These are phyloP conservation scores for Craterocephalus amniculus DNA, from an alignment of 2,797 vertebrate species.

Conservation along the genomic window DNA sequence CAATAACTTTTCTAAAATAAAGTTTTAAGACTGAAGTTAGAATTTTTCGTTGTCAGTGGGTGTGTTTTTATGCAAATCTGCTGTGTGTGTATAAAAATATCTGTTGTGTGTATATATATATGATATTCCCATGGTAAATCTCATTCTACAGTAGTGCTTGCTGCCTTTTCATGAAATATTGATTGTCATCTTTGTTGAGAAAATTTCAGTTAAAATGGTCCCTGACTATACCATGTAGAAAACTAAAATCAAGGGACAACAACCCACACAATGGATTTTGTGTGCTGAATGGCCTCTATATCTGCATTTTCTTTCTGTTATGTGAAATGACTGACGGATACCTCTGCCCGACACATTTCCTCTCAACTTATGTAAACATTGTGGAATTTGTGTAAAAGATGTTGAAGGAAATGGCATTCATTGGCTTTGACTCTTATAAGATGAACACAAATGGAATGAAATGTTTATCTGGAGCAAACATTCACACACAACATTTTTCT, in stretches of 20 bases:
- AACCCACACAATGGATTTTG: constrained; percentile 8
- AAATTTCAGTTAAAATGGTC: constrained; percentile 65
- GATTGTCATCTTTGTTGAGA: constrained; percentile 82
- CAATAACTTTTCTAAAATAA: constrained; percentile 34
- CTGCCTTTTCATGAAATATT: constrained; percentile 68
- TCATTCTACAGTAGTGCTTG: constrained; percentile 44
- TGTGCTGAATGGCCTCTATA: constrained; percentile 26
- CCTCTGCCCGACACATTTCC: constrained; percentile 13
- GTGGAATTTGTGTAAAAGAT: constrained; percentile 18
- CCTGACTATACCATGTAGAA: constrained; percentile 60
- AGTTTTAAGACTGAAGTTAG: constrained; percentile 28
- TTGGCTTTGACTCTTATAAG: constrained; percentile 26
- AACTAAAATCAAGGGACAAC: constrained; percentile 38
- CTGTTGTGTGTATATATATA: no score
- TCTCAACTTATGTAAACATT: constrained; percentile 12
- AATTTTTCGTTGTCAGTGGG: constrained; percentile 34
- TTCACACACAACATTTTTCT: neutral
- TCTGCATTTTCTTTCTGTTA: neutral
- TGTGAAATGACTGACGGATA: constrained; percentile 3
- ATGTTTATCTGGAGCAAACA: neutral
- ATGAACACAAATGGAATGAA: constrained; percentile 3
- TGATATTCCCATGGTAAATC: constrained; percentile 23
- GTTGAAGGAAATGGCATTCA: constrained; percentile 31
- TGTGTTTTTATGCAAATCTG: constrained; percentile 22
- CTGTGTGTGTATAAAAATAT: constrained; percentile 1